Evolutionary conservation across 1,140 invertebrate genomes (phyloP).

Genomic region (Drosophila equinoxialis): DNA sequence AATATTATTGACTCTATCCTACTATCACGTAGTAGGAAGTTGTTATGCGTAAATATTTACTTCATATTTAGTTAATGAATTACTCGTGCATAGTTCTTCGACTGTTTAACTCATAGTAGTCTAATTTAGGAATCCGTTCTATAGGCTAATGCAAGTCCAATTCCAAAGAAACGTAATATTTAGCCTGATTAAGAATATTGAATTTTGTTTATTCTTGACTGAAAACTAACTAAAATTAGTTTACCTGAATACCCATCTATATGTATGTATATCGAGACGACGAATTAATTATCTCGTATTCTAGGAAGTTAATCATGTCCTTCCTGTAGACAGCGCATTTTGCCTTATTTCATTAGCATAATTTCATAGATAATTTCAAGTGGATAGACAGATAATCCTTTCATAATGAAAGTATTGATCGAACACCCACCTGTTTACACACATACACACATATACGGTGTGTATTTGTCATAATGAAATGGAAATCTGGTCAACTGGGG

Average conservation of each 20-base stretch:
- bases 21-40: too few species aligned
- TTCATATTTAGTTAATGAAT: too few species aligned
- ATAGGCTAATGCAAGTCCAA: too few species aligned
- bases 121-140: not conserved
- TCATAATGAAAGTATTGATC: conserved; percentile 2
- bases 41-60: too few species aligned
- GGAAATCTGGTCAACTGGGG: too few species aligned
- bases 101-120: not conserved
- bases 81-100: too few species aligned
- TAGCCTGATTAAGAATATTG: not conserved
- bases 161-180: not conserved
- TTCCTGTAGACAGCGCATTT: not conserved
- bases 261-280: not conserved
- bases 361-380: conserved; percentile 3
- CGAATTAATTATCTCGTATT: not conserved
- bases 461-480: conserved; percentile 7
- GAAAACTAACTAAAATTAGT: not conserved
- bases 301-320: not conserved
- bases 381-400: conserved; percentile 3
- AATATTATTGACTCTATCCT: too few species aligned
- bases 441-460: not conserved
- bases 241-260: not conserved
- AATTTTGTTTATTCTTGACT: not conserved
- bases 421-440: conserved; percentile 3
- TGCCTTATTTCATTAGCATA: conserved; percentile 2